A percentile compares a stretch with the other conserved stretches of the same genome.
Conservation (phyloP, 2,797 vertebrate species). For the Lithobates pipiens region DNA sequence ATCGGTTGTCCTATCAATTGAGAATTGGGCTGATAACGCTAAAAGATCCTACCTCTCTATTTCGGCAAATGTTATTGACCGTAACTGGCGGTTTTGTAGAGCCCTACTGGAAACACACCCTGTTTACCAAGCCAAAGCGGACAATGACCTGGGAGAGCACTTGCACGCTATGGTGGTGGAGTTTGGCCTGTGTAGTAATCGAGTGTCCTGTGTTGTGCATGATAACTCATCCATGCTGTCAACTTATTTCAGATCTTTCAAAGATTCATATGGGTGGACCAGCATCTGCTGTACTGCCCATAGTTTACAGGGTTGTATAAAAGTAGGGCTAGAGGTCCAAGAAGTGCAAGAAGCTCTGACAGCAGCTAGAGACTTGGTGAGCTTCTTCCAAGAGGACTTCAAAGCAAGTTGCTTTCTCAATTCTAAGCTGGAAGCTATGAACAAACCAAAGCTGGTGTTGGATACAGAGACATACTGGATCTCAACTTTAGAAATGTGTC, state of each 20-base stretch:
- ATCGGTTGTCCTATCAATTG: conserved; percentile 67
- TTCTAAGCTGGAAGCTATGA: conserved; percentile 70
- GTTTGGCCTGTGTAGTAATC: conserved; percentile 67
- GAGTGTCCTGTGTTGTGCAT: conserved; percentile 70
- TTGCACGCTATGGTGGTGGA: conserved; percentile 66
- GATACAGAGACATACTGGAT: conserved; percentile 72
- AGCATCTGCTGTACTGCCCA: conserved; percentile 70
- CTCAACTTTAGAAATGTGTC: conserved; percentile 75
- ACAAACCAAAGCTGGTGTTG: conserved; percentile 65
- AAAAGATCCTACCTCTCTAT: conserved; percentile 68
- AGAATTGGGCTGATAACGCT: conserved; percentile 70
- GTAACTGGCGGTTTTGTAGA: conserved; percentile 70
- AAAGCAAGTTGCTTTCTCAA: conserved; percentile 68
- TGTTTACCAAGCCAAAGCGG: conserved; percentile 53
- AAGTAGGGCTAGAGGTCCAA: conserved; percentile 69
- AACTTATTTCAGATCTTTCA: conserved; percentile 10
- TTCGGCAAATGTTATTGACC: conserved; percentile 71
- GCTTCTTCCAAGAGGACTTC: conserved; percentile 70
- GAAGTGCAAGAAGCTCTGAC: conserved; percentile 69
- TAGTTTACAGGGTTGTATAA: conserved; percentile 70
- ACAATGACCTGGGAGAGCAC: conserved; percentile 50
- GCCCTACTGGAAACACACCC: conserved; percentile 70
- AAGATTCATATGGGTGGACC: conserved; percentile 64
- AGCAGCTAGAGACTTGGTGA: conserved; percentile 67
- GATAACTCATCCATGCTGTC: conserved; percentile 57